Base-by-base conservation (phyloP, 2,888 invertebrate species). In the Pseudococcus longispinus region DNA sequence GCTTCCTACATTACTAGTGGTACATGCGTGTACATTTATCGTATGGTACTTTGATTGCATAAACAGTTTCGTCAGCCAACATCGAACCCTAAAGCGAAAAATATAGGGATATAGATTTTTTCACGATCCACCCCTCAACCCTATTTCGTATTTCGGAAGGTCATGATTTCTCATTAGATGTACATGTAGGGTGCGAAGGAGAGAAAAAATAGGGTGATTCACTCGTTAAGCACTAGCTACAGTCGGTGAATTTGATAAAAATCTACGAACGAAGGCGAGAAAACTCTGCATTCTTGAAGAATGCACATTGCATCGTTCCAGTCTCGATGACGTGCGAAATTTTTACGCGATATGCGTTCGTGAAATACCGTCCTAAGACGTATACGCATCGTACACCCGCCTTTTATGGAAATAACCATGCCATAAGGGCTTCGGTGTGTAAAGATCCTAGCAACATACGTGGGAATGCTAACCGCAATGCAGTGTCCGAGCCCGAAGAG, bases 51-150 rank as follows among this genome's bases (percentile, higher is more conserved):
- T 60, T 60, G 70, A 70, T 70, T 70, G 18, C 70, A 32, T 70
- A 70, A 29, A 29, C 29, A 29, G 32, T 70, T 70, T 29, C 29
- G 8, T 70, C 29, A 32, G 13, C 15, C 29, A 70, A 70, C 29
- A 65, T 65, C n/a, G 26, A 70, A 70, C 70, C 70, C 70, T 70
- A 70, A 70, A 70, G 70, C 70, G 70, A 70, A 70, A 70, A 29
- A 18, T 29, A 70, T 70, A 70, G 70, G 70, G 70, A 70, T 70
- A 70, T 70, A 18, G 70, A 70, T 65, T 70, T 29, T 29, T 70
- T 29, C 70, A 29, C 26, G 70, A 70, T 18, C 1, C 18, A 70
- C 18, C 70, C 32, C 70, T 70, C 70, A 70, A 70, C 70, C 70
- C 70, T 70, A 29, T 70, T 70, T 70, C 29, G 29, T 70, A 70